Evolutionary conservation across 1,140 invertebrate species (phyloP).

Genomic region (Euwallacea fornicatus): DNA sequence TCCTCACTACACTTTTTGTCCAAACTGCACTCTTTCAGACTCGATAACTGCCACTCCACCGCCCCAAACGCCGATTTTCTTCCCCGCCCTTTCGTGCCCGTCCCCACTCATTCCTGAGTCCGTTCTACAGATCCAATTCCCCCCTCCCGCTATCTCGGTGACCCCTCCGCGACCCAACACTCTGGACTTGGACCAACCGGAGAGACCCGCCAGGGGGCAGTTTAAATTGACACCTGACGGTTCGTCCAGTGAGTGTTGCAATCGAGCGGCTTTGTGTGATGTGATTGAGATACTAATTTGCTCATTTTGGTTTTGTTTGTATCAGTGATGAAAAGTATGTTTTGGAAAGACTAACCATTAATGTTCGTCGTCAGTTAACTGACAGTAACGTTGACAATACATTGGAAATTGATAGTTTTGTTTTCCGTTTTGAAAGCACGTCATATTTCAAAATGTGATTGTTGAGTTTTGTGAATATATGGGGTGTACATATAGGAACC

Average conservation of each 20-base stretch:
- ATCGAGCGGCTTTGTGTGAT: background rate
- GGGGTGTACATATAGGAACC: too few species aligned
- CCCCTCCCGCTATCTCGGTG: slow-evolving; percentile 45
- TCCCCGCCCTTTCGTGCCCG: slow-evolving; percentile 26
- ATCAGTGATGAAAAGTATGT: background rate
- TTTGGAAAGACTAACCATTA: too few species aligned
- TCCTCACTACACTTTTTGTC: background rate
- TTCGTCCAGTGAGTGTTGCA: slow-evolving; percentile 40
- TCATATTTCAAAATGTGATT: too few species aligned
- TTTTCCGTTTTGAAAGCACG: too few species aligned
- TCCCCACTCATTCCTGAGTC: slow-evolving; percentile 48
- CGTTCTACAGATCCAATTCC: slow-evolving; percentile 45
- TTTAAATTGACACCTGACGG: slow-evolving; percentile 38
- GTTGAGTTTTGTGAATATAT: too few species aligned
- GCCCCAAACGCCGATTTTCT: slow-evolving; percentile 18
- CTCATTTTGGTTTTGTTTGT: background rate
- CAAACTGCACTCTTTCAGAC: slow-evolving; percentile 22
- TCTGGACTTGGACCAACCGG: slow-evolving; percentile 49
- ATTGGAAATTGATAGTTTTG: too few species aligned
- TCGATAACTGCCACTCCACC: slow-evolving; percentile 34
- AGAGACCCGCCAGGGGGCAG: slow-evolving; percentile 50
- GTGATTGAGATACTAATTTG: background rate
- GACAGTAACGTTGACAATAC: too few species aligned
- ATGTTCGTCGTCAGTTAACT: too few species aligned
- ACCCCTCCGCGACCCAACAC: slow-evolving; percentile 46